Evolutionary conservation across 1,140 invertebrate genomes (phyloP).

Genomic region (Rhagoletis zephyria): DNA sequence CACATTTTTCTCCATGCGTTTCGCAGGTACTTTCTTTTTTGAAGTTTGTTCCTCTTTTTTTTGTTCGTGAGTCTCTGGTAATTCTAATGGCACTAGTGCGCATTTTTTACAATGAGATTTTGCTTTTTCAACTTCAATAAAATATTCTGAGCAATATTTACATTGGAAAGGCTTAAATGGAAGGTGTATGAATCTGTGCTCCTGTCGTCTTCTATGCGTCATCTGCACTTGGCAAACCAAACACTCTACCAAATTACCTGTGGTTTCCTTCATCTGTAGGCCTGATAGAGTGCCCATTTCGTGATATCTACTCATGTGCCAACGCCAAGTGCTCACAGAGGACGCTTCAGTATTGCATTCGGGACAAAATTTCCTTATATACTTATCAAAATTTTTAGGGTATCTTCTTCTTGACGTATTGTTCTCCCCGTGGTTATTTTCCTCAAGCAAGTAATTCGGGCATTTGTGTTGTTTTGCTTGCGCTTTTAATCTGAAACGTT

Average conservation of each 20-base stretch:
- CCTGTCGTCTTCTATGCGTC: background rate
- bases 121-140: conserved; percentile 19
- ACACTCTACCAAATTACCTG: conserved; percentile 27
- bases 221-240: background rate
- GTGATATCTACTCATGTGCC: conserved; percentile 33
- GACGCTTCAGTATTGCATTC: conserved; percentile 31
- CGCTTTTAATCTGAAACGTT: background rate
- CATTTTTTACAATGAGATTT: conserved; percentile 14
- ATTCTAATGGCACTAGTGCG: background rate
- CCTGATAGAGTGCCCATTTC: background rate
- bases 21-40: background rate
- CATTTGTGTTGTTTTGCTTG: conserved; percentile 9
- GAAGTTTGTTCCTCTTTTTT: background rate
- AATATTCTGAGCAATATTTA: conserved; percentile 9
- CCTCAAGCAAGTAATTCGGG: background rate
- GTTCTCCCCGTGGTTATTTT: background rate
- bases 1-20: background rate
- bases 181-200: conserved; percentile 21
- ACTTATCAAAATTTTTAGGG: conserved; percentile 15
- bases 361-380: conserved; percentile 27
- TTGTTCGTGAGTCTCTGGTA: background rate
- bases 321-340: background rate
- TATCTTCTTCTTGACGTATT: background rate
- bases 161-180: conserved; percentile 14
- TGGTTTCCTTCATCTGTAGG: conserved; percentile 16